A percentile compares a stretch with the other conserved stretches of the same genome.
Conservation (phyloP, 2,113 vertebrate species). For the Cromileptes altivelis region DNA sequence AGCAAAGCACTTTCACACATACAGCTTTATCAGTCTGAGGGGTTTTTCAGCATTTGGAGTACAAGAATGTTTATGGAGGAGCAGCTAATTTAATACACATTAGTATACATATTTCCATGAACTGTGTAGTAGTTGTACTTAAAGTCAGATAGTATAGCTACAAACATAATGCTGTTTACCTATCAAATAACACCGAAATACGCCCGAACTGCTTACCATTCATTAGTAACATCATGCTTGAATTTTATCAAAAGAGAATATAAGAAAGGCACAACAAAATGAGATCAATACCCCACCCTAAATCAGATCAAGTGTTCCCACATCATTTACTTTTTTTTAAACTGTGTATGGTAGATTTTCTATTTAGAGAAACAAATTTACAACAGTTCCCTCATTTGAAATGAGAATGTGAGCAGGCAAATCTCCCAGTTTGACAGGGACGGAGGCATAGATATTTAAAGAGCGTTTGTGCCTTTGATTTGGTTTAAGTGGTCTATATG, state of each 20-base stretch:
- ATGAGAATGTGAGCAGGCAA: constrained; percentile 65
- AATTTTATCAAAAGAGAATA: constrained; percentile 71
- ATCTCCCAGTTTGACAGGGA: constrained; percentile 68
- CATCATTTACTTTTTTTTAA: constrained; percentile 16
- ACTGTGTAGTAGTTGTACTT: constrained; percentile 56
- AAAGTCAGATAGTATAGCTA: constrained; percentile 68
- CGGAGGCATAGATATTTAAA: constrained; percentile 75
- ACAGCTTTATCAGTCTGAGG: constrained; percentile 43
- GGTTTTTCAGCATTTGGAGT: constrained; percentile 49
- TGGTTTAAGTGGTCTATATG: constrained; percentile 81
- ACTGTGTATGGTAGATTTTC: constrained; percentile 29
- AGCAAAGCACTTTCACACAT: constrained; percentile 67
- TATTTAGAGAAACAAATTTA: constrained; percentile 53
- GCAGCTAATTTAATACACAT: constrained; percentile 56
- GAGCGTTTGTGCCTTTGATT: constrained; percentile 83
- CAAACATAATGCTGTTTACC: constrained; percentile 59
- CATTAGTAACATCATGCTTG: constrained; percentile 67
- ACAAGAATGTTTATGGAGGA: constrained; percentile 48
- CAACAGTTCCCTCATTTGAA: constrained; percentile 60
- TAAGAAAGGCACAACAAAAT: constrained; percentile 83
- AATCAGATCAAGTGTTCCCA: constrained; percentile 60
- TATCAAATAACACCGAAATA: constrained; percentile 65
- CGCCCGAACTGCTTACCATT: constrained; percentile 53
- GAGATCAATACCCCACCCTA: constrained; percentile 60
- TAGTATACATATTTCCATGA: constrained; percentile 57